A percentile compares a stretch with the other conserved stretches of the same genome.
phyloP scores from a whole-genome alignment of 2,888 invertebrate species.

The Ectemnius continuus region DNA sequence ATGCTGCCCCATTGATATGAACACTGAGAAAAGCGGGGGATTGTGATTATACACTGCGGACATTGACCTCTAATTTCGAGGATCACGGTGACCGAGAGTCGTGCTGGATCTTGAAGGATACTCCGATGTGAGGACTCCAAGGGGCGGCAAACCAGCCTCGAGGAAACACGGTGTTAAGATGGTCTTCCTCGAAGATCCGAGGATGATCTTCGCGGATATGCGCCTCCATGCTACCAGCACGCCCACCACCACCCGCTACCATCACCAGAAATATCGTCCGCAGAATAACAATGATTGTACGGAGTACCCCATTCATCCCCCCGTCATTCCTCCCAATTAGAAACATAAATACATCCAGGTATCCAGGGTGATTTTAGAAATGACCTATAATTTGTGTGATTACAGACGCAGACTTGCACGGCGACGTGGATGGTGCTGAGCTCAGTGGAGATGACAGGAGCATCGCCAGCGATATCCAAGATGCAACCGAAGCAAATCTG shows the following conservation, averaged over 20 bases:
- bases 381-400: constrained; percentile 50
- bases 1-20: background rate
- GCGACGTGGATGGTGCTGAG: constrained; percentile 81
- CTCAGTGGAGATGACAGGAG: constrained; percentile 83
- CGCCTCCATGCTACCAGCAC: constrained; percentile 75
- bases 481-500: constrained; percentile 78
- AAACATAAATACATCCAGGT: background rate
- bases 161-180: constrained; percentile 61
- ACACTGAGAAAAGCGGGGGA: no score
- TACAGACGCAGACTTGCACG: constrained; percentile 82
- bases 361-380: background rate
- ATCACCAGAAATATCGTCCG: constrained; percentile 70
- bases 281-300: constrained; percentile 77
- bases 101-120: constrained; percentile 61
- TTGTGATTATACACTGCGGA: no score
- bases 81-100: constrained; percentile 34
- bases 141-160: constrained; percentile 39
- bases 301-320: constrained; percentile 1
- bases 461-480: constrained; percentile 80
- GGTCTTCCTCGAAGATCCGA: constrained; percentile 76
- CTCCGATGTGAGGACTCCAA: constrained; percentile 65
- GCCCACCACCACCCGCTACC: constrained; percentile 73
- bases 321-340: no score
- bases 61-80: background rate
- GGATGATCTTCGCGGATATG: constrained; percentile 77